phyloP scores from a whole-genome alignment of 2,113 vertebrate genomes.

The Brachypteracias leptosomus region DNA sequence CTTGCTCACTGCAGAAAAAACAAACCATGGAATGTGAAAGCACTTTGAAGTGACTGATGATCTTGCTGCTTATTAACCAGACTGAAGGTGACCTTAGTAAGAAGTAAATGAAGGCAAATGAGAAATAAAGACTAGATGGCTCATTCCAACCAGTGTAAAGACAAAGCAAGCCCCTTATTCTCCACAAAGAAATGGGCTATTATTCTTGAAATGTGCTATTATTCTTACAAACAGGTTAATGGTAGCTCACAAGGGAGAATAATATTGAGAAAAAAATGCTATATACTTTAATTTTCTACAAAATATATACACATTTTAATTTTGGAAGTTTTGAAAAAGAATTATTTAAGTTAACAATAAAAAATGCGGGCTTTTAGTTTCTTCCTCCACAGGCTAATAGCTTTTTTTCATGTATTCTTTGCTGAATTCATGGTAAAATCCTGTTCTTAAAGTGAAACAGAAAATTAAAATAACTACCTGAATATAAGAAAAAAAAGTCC shows the following conservation, averaged over 20 bases:
- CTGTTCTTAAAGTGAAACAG: neutral
- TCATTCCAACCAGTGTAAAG: neutral
- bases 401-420: neutral
- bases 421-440: neutral
- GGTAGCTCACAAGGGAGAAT: neutral
- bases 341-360: neutral
- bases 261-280: neutral
- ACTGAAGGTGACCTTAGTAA: neutral
- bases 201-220: neutral
- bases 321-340: neutral
- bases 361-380: neutral
- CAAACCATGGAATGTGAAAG: slow-evolving; percentile 20
- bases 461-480: neutral
- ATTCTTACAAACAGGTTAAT: neutral
- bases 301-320: neutral
- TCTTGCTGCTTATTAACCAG: slow-evolving; percentile 40
- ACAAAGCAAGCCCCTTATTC: neutral
- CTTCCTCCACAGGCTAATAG: neutral
- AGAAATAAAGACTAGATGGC: neutral
- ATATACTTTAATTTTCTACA: neutral
- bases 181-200: neutral
- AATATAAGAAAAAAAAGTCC: neutral
- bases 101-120: slow-evolving; percentile 11
- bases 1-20: slow-evolving; percentile 45
- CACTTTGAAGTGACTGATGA: slow-evolving; percentile 59